These are phyloP conservation scores for Noctua pronuba DNA, from an alignment of 2,888 invertebrate species.

Conservation along the genomic window DNA sequence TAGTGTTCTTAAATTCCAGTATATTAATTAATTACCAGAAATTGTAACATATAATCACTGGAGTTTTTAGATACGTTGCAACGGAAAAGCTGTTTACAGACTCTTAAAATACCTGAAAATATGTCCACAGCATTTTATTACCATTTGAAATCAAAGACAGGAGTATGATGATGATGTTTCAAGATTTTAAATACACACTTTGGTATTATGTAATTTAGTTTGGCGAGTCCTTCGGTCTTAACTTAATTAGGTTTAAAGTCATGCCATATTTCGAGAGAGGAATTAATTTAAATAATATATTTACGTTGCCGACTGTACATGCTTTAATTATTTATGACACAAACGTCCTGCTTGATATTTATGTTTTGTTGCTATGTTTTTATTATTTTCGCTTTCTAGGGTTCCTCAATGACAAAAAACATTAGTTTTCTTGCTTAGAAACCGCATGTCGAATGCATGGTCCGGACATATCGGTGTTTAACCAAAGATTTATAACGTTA, in stretches of 20 bases:
- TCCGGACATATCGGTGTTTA: constrained; percentile 38
- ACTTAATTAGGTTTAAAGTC: background rate
- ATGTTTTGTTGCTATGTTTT: constrained; percentile 53
- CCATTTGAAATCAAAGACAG: too few species aligned
- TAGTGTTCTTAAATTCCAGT: background rate
- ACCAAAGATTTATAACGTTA: constrained; percentile 6
- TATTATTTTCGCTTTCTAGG: constrained; percentile 64
- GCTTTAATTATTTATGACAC: constrained; percentile 28
- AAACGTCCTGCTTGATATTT: constrained; percentile 44
- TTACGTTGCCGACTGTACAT: constrained; percentile 49
- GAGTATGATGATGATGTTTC: too few species aligned
- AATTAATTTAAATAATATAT: background rate
- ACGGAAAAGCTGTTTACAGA: background rate
- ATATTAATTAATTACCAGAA: background rate
- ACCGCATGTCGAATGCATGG: constrained; percentile 63
- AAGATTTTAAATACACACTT: background rate
- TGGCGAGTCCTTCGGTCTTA: background rate
- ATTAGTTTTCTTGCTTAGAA: constrained; percentile 60
- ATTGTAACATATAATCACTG: background rate
- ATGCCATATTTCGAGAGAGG: too few species aligned
- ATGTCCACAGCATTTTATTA: too few species aligned
- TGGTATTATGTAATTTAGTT: background rate
- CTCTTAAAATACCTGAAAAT: background rate
- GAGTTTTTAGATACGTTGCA: too few species aligned
- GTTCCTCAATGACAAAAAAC: constrained; percentile 53